Base-by-base conservation (phyloP, 1,140 invertebrate species). In the Conus betulinus region DNA sequence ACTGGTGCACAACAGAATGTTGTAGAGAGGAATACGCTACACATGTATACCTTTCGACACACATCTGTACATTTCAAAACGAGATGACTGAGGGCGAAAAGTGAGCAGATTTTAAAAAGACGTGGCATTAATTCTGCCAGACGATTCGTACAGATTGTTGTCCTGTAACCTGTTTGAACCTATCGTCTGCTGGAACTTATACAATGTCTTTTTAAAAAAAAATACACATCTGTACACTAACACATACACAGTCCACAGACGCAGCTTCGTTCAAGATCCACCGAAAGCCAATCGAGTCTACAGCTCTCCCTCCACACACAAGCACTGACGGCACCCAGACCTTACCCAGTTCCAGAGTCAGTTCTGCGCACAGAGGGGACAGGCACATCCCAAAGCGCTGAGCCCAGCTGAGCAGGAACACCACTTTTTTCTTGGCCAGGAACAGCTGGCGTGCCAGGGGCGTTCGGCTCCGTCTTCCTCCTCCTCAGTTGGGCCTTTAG, bases 301-400 rank as follows among this genome's bases (percentile, higher is more conserved):
- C 63, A 71, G 15, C 15, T 71, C 15, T 17, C n/a, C n/a, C 15
- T 17, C n/a, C n/a, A 27, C 23, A 76, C 23, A 76, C 23, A 76
- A 25, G 74, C 11, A 76, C 11, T 3, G 23, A 4, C 11, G 5
- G 74, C 8, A 20, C 74, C 7, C 0, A n/a, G 8, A 76, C 23
- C 57, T 15, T 60, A 83, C 81, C 81, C 8, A 83, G 55, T 23
- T 83, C 81, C 51, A 83, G 81, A 5, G 81, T 17, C 51, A 83
- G 81, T 10, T 83, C 81, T 2, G 51, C 52, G 10, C 52, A 53
- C 81, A 83, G 52, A 10, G 51, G n/a, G 52, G 81, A 20, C 51
- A 83, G 81, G 52, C 81, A 83, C 81, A 83, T 83, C 81, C 81
- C 81, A 20, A 52, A 83, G 52, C 81, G 81, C 55, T 83, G 81